Base-by-base conservation (phyloP, 2,113 vertebrate species). In the Clupea harengus region DNA sequence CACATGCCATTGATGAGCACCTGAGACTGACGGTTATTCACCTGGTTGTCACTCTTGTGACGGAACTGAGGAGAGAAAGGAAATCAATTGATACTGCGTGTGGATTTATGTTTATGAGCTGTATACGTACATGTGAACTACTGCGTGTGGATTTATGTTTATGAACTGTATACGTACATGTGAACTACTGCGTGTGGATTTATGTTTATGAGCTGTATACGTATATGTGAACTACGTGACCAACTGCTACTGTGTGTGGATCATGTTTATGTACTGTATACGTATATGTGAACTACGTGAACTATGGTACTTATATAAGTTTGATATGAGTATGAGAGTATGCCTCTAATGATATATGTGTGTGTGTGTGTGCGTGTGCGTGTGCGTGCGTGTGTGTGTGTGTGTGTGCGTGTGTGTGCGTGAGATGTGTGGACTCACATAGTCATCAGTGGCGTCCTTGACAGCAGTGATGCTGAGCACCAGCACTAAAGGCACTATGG, bases 401-500 rank as follows among this genome's bases (percentile, higher is more conserved):
- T n/a, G 6, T 81, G 72, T 32, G 64, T 60, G 64, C 80, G 47
- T 57, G 60, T 25, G 50, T 84, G 87, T 86, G 82, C 47, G 22
- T 72, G 83, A n/a, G n/a, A 81, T 22, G 67, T 82, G 52, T 7
- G 81, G 2, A 91, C 97, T 97, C 93, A 99, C 98, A 1, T 97
- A 99, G 93, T 99, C 98, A 32, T 99, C 98, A 0, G 97, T 97
- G 89, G 97, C 98, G 17, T 99, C 98, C 94, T 99, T 99, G 84
- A 99, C 97, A 85, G 97, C 97, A 20, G 98, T 99, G 95, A 99
- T 97, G 93, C 96, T 97, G 87, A 99, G 95, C 91, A 99, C 98
- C 80, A 99, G 96, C 90, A 96, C 98, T 95, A 99, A 97, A 98
- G 98, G 98, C 97, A 99, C 98, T 0, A 99, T 99, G 95, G 98